These are phyloP conservation scores for Catharus ustulatus DNA, from an alignment of 2,797 vertebrate genomes.

Conservation along the genomic window DNA sequence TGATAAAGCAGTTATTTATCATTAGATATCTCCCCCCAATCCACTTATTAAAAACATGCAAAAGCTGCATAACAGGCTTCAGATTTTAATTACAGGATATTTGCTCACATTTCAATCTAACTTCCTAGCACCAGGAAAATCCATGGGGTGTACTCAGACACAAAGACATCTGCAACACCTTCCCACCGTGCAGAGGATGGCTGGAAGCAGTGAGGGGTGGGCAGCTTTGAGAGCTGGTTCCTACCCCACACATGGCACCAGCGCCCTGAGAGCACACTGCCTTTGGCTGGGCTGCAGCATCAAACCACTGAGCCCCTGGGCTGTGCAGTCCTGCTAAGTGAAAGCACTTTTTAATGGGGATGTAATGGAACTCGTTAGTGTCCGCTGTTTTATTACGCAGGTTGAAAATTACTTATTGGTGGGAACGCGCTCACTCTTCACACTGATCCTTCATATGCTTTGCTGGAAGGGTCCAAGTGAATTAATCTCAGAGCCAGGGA, in stretches of 20 bases:
- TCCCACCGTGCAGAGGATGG: background rate
- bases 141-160: fast-evolving
- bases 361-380: slow-evolving; percentile 24
- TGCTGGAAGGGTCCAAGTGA: background rate
- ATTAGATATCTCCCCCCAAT: background rate
- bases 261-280: background rate
- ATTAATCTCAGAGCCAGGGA: background rate
- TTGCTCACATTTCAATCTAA: background rate
- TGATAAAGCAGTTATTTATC: background rate
- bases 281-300: background rate
- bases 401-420: background rate
- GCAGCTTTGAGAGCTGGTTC: fast-evolving
- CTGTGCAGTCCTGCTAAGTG: background rate
- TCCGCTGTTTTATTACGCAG: background rate
- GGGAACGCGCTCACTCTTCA: background rate
- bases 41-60: background rate
- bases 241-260: fast-evolving
- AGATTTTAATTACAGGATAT: background rate
- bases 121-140: background rate
- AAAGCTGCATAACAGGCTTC: background rate
- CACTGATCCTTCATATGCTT: background rate
- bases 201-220: background rate
- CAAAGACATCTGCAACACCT: background rate
- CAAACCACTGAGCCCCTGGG: background rate
- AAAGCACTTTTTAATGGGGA: slow-evolving; percentile 17